A percentile compares a stretch with the other conserved stretches of the same genome.
These are phyloP conservation scores for Chironomus tentans DNA, from an alignment of 2,888 invertebrate species.

Conservation along the genomic window DNA sequence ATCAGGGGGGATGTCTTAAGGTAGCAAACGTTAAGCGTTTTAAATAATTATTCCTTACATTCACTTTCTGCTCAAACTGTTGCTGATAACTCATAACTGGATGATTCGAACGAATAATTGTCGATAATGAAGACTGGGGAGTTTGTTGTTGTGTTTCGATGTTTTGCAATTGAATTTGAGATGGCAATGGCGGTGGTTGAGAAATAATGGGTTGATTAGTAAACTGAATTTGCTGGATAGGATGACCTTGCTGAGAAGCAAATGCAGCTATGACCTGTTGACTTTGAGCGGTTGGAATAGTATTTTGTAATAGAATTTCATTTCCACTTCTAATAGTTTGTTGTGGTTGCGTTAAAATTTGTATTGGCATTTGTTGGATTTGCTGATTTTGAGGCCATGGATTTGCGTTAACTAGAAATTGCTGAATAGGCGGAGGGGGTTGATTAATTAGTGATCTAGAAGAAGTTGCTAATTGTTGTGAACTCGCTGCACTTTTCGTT, in stretches of 20 bases:
- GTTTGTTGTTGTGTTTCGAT: constrained; percentile 28
- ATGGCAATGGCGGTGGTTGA: constrained; percentile 29
- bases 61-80: constrained; percentile 19
- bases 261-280: constrained; percentile 2
- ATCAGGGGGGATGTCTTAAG: not conserved
- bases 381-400: constrained; percentile 3
- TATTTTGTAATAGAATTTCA: constrained; percentile 7
- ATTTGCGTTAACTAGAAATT: constrained; percentile 15
- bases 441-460: not conserved
- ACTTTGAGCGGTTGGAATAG: not conserved
- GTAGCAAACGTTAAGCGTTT: no score
- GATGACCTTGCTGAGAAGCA: not conserved
- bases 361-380: not conserved
- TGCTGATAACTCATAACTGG: constrained; percentile 1
- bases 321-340: not conserved
- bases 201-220: not conserved
- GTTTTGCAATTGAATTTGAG: constrained; percentile 28
- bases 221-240: constrained; percentile 15
- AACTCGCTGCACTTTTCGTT: no score
- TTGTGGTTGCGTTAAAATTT: constrained; percentile 12
- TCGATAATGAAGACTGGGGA: not conserved
- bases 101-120: not conserved
- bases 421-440: constrained; percentile 16
- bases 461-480: not conserved
- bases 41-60: not conserved